Percentiles rank a stretch among this genome's conserved stretches.
Evolutionary conservation across 2,888 invertebrate species (phyloP).

Genomic region (Phymatocera aterrima): DNA sequence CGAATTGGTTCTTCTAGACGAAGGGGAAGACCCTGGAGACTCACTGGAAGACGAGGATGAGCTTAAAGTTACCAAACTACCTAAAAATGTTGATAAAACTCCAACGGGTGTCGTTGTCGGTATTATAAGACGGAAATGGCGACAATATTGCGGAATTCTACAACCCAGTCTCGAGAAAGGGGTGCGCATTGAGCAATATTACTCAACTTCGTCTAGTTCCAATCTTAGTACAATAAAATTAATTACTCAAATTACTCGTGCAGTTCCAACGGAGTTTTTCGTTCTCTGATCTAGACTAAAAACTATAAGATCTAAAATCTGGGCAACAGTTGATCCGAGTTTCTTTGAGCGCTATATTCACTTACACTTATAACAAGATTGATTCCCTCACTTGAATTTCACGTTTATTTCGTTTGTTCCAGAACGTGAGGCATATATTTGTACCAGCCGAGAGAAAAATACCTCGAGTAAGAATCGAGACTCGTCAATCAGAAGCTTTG

Average conservation of each 20-base stretch:
- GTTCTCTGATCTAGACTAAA: not conserved
- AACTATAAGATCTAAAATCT: not conserved
- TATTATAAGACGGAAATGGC: slow-evolving; percentile 96
- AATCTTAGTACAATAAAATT: not conserved
- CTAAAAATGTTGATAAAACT: slow-evolving; percentile 60
- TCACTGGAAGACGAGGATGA: slow-evolving; percentile 80
- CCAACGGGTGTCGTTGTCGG: slow-evolving; percentile 91
- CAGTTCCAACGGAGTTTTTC: too few relatives aligned
- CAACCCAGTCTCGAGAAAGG: slow-evolving; percentile 85
- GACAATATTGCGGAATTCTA: slow-evolving; percentile 98
- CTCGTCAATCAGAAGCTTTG: slow-evolving; percentile 90
- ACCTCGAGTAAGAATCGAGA: slow-evolving; percentile 97
- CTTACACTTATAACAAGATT: too few relatives aligned
- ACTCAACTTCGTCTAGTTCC: not conserved
- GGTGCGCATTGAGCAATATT: slow-evolving; percentile 63
- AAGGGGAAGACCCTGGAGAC: slow-evolving; percentile 83
- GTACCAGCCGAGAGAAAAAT: slow-evolving; percentile 95
- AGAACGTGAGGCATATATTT: slow-evolving; percentile 86
- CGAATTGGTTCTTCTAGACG: slow-evolving; percentile 88
- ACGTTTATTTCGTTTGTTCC: slow-evolving; percentile 41
- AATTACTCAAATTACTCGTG: too few relatives aligned
- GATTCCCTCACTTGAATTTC: too few relatives aligned
- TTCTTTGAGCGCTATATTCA: too few relatives aligned
- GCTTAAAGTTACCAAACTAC: slow-evolving; percentile 60
- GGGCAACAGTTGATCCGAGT: too few relatives aligned